phyloP scores from a whole-genome alignment of 2,888 invertebrate genomes.

The Blastobasis lacticolella region DNA sequence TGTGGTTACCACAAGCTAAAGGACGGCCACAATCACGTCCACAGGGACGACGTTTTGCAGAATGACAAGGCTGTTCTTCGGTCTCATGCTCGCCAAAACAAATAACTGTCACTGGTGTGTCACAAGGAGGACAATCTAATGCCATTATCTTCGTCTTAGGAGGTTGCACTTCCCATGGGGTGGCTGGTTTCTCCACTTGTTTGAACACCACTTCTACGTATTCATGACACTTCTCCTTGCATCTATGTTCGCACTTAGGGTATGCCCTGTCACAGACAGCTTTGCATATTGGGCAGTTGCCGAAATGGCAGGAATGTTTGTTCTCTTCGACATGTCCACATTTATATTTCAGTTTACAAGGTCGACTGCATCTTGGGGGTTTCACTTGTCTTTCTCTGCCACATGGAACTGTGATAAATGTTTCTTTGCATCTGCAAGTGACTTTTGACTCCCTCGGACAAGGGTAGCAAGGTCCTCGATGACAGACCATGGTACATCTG shows the following conservation, averaged over 20 bases:
- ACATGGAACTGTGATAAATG: constrained; percentile 87
- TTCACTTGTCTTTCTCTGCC: constrained; percentile 84
- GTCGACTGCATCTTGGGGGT: constrained; percentile 84
- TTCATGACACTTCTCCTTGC: constrained; percentile 83
- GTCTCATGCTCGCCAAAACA: constrained; percentile 85
- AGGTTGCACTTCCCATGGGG: constrained; percentile 78
- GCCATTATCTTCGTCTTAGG: constrained; percentile 64
- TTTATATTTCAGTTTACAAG: constrained; percentile 85
- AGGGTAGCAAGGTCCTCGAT: constrained; percentile 89
- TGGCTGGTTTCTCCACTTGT: constrained; percentile 73
- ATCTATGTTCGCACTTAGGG: constrained; percentile 78
- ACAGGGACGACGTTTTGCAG: constrained; percentile 84
- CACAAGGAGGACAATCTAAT: constrained; percentile 82
- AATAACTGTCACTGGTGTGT: constrained; percentile 78
- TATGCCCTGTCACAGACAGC: constrained; percentile 79
- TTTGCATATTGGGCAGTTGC: constrained; percentile 87
- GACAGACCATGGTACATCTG: constrained; percentile 87
- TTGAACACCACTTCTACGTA: constrained; percentile 78
- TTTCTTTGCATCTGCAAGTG: constrained; percentile 87
- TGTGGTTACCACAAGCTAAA: constrained; percentile 86
- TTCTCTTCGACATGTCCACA: constrained; percentile 87
- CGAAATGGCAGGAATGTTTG: constrained; percentile 87
- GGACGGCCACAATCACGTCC: constrained; percentile 82
- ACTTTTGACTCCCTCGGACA: constrained; percentile 81
- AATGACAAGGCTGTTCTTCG: constrained; percentile 78